phyloP scores from a whole-genome alignment of 92 coral and sea anemone species.

The Phymanthus crucifer region DNA sequence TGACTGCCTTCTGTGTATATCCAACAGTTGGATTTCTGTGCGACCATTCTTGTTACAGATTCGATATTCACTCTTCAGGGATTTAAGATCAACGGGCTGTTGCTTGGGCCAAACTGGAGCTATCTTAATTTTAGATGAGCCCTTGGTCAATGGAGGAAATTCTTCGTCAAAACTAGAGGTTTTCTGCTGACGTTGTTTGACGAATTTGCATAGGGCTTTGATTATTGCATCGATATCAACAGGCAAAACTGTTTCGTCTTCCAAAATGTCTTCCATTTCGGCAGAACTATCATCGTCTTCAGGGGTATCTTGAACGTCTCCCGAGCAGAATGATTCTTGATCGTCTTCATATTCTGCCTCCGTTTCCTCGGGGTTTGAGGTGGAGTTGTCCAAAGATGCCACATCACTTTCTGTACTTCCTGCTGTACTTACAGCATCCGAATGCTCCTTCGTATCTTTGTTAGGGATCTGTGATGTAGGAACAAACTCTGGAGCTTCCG shows the following conservation, averaged over 20 bases:
- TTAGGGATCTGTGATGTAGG: conserved; percentile 25
- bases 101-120: not conserved
- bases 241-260: conserved; percentile 37
- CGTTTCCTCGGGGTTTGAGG: not conserved
- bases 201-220: conserved; percentile 16
- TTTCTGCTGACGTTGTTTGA: not conserved
- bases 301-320: not conserved
- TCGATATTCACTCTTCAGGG: not conserved
- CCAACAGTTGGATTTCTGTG: conserved; percentile 53
- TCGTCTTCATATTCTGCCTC: not conserved
- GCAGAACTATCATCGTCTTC: conserved; percentile 4
- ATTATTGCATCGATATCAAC: conserved; percentile 66
- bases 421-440: not conserved
- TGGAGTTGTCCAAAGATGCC: not conserved
- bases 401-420: not conserved
- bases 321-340: conserved; percentile 7
- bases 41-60: not conserved
- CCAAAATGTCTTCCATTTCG: not conserved
- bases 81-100: not conserved
- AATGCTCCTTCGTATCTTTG: not conserved
- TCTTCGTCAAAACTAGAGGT: conserved; percentile 26
- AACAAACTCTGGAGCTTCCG: conserved; percentile 63
- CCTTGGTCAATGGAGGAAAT: conserved; percentile 17
- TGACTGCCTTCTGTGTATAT: conserved; percentile 39
- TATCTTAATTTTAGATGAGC: not conserved